Base-by-base conservation (phyloP, 2,888 invertebrate genomes). In the Nebria brevicollis region DNA sequence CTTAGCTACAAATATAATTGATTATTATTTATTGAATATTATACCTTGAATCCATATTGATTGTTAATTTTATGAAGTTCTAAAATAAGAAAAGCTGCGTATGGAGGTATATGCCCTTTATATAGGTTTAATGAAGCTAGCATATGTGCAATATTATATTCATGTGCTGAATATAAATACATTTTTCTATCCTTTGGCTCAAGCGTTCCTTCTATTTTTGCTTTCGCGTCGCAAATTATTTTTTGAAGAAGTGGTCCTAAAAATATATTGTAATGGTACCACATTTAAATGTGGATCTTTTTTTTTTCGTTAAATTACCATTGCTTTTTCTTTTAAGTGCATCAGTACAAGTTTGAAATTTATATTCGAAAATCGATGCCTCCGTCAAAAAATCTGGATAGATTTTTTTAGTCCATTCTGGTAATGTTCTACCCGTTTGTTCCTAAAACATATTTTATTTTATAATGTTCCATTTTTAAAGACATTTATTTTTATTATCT, bases 81-180 rank as follows among this genome's bases (percentile, higher is more conserved):
- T 11, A 83, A 54, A 20, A 82, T 70, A 15, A 84, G 25, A 73
- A 82, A 83, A 15, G 83, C 76, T 26, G 83, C 82, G 74, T 80
- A 83, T 10, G 83, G 77, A 6, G 83, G 83, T 66, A 83, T 42
- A 85, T 92, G 91, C 42, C 87, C 86, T 77, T 93, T 90, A 91
- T 92, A 94, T 10, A 93, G 88, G 54, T 90, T 90, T 66, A 94
- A 86, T 1, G 92, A 91, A 15, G 90, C 87, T 66, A 94, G 86
- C 66, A 94, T 86, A 83, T 92, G 91, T 0, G 92, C 91, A 6
- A 94, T 87, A 0, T 94, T 93, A 0, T 93, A 91, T 86, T 94
- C 94, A 85, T 94, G 94, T 0, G 92, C 93, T 0, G 92, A 89
- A 85, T 92, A 94, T 83, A 93, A 90, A 83, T 88, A 92, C 83